phyloP scores from a whole-genome alignment of 2,113 vertebrate species.

The Carettochelys insculpta region DNA sequence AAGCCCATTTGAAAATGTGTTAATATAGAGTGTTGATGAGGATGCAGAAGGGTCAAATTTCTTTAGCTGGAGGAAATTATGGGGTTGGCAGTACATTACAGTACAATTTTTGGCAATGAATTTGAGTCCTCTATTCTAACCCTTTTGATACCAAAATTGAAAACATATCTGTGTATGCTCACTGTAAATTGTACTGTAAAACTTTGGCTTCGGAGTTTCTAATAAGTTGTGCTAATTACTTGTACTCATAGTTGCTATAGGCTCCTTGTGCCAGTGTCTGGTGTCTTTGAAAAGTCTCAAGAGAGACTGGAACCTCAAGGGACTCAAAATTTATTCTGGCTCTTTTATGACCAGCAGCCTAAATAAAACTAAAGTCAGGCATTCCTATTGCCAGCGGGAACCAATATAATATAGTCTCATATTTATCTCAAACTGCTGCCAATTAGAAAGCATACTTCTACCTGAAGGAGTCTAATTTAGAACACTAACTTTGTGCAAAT shows the following conservation, averaged over 20 bases:
- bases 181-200: not conserved
- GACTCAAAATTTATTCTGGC: conserved; percentile 30
- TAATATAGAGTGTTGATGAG: not conserved
- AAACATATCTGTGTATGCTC: conserved; percentile 19
- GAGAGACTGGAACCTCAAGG: too few species aligned
- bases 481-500: not conserved
- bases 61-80: not conserved
- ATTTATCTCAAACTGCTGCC: conserved; percentile 12
- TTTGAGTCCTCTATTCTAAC: conserved; percentile 3
- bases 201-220: conserved; percentile 19
- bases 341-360: conserved; percentile 23
- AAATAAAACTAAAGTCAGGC: conserved; percentile 12
- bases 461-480: not conserved
- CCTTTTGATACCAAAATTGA: not conserved
- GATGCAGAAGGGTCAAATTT: not conserved
- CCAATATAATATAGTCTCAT: conserved; percentile 3
- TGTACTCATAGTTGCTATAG: not conserved
- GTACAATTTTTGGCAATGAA: conserved; percentile 7
- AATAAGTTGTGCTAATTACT: conserved; percentile 14
- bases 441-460: conserved; percentile 38
- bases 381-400: conserved; percentile 1
- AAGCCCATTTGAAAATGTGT: conserved; percentile 11
- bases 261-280: not conserved
- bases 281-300: conserved; percentile 22
- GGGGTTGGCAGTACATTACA: not conserved